phyloP scores from a whole-genome alignment of 1,140 invertebrate genomes.

The Drosophila subobscura region DNA sequence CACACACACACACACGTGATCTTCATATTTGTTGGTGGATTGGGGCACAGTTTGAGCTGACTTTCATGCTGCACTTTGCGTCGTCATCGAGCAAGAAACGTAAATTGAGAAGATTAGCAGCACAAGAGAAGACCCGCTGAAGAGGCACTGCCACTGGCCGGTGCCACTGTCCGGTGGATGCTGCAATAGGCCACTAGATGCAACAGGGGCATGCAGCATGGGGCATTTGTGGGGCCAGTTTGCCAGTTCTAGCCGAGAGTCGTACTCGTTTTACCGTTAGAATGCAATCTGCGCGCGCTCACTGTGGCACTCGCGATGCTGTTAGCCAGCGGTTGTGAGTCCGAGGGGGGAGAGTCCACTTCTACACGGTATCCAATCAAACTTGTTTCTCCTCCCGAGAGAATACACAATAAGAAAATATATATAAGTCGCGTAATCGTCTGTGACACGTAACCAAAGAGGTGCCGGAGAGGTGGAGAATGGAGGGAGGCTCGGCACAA shows the following conservation, averaged over 20 bases:
- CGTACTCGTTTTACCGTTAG: constrained; percentile 82
- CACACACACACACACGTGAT: constrained; percentile 25
- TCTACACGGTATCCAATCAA: constrained; percentile 67
- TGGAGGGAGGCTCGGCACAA: neutral
- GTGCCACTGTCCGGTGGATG: constrained; percentile 66
- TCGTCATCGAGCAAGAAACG: constrained; percentile 68
- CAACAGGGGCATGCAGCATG: too few species aligned
- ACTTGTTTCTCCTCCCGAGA: constrained; percentile 62
- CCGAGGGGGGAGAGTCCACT: constrained; percentile 23
- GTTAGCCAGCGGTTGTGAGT: constrained; percentile 33
- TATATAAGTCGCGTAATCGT: constrained; percentile 67
- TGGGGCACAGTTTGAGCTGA: constrained; percentile 33
- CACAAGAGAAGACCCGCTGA: constrained; percentile 39
- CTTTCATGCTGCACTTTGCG: constrained; percentile 67
- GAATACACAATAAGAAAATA: constrained; percentile 61
- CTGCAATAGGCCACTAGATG: constrained; percentile 69
- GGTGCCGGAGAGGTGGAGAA: constrained; percentile 1
- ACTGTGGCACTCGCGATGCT: constrained; percentile 63
- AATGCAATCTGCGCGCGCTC: constrained; percentile 75
- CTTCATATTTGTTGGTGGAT: constrained; percentile 19
- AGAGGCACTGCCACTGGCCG: constrained; percentile 63
- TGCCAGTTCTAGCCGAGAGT: constrained; percentile 62
- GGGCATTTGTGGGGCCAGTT: constrained; percentile 3
- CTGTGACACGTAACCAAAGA: constrained; percentile 60
- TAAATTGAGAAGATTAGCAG: constrained; percentile 77